Evolutionary conservation across 2,797 vertebrate species (phyloP), one percentile per base, ranked within the genome.

Genomic region (Clarias laeviceps): DNA sequence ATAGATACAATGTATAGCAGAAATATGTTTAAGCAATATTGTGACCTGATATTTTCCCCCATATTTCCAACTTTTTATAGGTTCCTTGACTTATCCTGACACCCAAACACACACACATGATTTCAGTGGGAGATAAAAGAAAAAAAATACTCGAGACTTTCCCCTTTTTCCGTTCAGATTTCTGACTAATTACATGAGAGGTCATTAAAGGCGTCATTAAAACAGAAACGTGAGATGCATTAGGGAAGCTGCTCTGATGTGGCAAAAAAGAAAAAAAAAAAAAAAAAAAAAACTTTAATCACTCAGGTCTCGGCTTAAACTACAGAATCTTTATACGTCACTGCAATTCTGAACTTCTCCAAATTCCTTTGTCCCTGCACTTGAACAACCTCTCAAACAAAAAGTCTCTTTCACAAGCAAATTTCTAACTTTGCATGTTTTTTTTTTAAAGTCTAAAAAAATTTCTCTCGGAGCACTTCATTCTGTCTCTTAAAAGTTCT

Each of bases 161-260:
- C 20, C 61, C n/a, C 11, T 5, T 50, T 80, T 29, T 20, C 37
- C 14, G 18, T 64, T 64, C 77, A 5, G 61, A 80, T 80, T 65
- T 65, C 78, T 50, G 15, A 12, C 15, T 80, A 45, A 65, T 65
- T 80, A 65, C 0, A 50, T n/a, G 62, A 80, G 24, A 45, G 62
- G 78, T 80, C 62, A 80, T 80, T 80, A 80, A 80, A 37, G 6
- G 78, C 78, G 29, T 80, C 61, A 50, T 66, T 80, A 65, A 80
- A 80, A 66, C 61, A 80, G 37, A 80, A 80, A 54, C 3, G 62
- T 0, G 79, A 80, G 79, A 66, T 2, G 79, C 79, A 80, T 80
- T 80, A 66, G 22, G 0, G 79, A 80, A 18, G 17, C 79, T 29
- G 79, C 17, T 18, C 79, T 66, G 79, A 80, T 80, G 61, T 80